Conservation (phyloP, 2,113 vertebrate genomes). For the Silurus glanis region DNA sequence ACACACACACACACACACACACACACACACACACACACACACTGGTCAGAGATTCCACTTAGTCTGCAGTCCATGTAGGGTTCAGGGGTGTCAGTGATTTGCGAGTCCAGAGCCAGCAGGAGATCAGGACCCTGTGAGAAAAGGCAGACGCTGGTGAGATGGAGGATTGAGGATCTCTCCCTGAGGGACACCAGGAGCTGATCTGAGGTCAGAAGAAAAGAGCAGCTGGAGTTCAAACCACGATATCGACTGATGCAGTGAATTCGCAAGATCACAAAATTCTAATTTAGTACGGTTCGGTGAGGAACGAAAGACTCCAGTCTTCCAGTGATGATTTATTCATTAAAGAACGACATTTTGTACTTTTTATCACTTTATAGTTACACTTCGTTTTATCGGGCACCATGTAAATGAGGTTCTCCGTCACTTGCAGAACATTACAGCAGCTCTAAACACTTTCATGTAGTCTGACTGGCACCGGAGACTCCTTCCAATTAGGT, state of each 20-base stretch:
- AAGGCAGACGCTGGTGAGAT: not conserved
- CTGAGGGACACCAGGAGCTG: not conserved
- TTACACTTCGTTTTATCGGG: not conserved
- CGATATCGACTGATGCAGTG: not conserved
- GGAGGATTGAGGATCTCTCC: not conserved
- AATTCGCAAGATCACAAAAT: not conserved
- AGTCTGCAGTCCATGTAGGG: not conserved
- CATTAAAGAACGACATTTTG: not conserved
- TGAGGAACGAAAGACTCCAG: not conserved
- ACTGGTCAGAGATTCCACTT: slow-evolving; percentile 41
- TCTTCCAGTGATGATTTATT: not conserved
- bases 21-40: not conserved
- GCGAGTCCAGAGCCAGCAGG: not conserved
- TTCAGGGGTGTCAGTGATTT: not conserved
- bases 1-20: slow-evolving; percentile 12
- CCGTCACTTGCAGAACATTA: not conserved
- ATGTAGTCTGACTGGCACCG: no score
- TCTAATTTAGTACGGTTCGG: not conserved
- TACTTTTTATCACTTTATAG: not conserved
- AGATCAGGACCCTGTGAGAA: not conserved
- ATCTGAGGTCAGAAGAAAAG: not conserved
- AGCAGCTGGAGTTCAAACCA: not conserved
- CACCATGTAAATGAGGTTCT: no score
- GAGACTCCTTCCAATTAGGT: no score
- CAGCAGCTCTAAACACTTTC: not conserved